A percentile compares a stretch with the other conserved stretches of the same genome.
phyloP scores from a whole-genome alignment of 1,140 invertebrate species.

The Campoletis sonorensis region DNA sequence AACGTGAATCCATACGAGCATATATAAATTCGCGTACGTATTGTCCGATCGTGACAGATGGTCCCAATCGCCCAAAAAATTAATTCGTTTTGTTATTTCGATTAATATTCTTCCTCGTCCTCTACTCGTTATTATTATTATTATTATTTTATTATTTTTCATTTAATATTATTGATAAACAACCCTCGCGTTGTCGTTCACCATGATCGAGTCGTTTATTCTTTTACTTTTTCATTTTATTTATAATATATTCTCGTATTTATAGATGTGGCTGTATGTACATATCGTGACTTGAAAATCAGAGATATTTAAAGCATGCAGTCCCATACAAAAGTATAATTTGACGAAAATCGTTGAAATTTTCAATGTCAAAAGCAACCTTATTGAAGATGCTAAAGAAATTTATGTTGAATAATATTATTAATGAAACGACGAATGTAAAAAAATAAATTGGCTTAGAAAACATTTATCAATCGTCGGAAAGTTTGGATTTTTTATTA shows the following conservation, averaged over 20 bases:
- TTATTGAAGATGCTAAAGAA: neutral
- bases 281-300: constrained; percentile 3
- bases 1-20: neutral
- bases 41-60: constrained; percentile 68
- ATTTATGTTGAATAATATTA: too few relatives aligned
- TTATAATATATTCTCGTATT: constrained; percentile 8
- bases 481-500: too few relatives aligned
- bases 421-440: too few relatives aligned
- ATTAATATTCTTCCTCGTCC: neutral
- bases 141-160: neutral
- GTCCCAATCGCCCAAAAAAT: constrained; percentile 56
- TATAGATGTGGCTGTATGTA: neutral
- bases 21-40: constrained; percentile 48
- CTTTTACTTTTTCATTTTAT: constrained; percentile 5
- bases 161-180: neutral
- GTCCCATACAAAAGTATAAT: neutral
- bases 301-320: constrained; percentile 13
- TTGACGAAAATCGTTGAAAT: neutral
- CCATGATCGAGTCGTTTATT: neutral
- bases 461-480: too few relatives aligned
- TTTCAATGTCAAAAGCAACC: neutral
- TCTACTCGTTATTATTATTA: neutral
- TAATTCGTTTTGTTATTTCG: constrained; percentile 26
- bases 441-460: too few relatives aligned
- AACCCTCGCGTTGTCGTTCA: neutral